These are phyloP conservation scores for Limonius californicus DNA, from an alignment of 1,140 invertebrate genomes.

Conservation along the genomic window DNA sequence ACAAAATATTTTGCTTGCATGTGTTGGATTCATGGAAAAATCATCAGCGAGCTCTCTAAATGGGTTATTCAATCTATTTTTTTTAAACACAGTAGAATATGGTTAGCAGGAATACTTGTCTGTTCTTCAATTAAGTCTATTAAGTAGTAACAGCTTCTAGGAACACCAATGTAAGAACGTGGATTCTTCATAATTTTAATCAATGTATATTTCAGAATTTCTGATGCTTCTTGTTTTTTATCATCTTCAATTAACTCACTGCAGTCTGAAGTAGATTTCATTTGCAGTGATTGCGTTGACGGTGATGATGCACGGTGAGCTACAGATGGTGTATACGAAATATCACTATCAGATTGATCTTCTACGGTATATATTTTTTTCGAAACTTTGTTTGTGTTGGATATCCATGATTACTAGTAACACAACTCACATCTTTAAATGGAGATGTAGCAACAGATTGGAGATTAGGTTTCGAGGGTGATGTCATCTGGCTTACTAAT, in stretches of 20 bases:
- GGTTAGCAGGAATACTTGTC: too few relatives aligned
- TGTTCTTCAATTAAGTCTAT: too few relatives aligned
- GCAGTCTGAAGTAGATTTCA: neutral
- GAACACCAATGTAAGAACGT: too few relatives aligned
- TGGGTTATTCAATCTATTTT: too few relatives aligned
- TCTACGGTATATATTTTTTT: neutral
- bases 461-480: too few relatives aligned
- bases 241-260: neutral
- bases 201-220: neutral
- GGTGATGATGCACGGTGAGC: neutral
- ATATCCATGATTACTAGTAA: neutral
- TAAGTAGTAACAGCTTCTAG: too few relatives aligned
- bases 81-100: too few relatives aligned
- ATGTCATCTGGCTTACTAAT: too few relatives aligned
- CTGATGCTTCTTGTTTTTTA: neutral
- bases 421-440: neutral
- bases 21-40: too few relatives aligned
- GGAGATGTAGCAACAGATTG: too few relatives aligned
- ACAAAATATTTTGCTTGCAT: too few relatives aligned
- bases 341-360: neutral
- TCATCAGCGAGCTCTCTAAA: too few relatives aligned
- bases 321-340: neutral
- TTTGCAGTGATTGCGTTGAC: neutral
- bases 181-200: neutral
- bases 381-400: neutral